Evolutionary conservation across 1,140 invertebrate species (phyloP).

Genomic region (Daktulosphaira vitifoliae): DNA sequence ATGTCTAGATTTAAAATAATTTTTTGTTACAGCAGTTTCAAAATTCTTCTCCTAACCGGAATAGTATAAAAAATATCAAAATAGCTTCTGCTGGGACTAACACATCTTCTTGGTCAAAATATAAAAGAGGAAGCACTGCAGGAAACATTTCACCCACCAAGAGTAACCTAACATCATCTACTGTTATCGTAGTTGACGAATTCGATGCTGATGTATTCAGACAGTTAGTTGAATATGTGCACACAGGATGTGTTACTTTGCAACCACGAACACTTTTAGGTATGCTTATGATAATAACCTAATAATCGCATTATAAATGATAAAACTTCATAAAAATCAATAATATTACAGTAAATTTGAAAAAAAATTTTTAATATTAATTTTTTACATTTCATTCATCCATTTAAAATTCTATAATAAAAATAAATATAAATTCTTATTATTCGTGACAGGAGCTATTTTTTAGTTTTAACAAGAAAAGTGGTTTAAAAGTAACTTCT

Average conservation of each 20-base stretch:
- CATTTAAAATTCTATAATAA: background rate
- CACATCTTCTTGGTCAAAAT: slow-evolving; percentile 8
- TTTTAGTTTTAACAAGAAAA: too few species aligned
- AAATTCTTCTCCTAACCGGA: slow-evolving; percentile 4
- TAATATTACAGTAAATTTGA: background rate
- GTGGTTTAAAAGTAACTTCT: too few species aligned
- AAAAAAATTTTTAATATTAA: background rate
- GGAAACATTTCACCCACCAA: background rate
- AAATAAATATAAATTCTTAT: too few species aligned
- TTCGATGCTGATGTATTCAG: slow-evolving; percentile 92
- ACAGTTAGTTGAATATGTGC: slow-evolving; percentile 91
- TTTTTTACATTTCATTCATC: background rate
- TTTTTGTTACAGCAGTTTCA: slow-evolving; percentile 5
- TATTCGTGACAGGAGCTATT: too few species aligned
- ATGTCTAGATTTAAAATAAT: too few species aligned
- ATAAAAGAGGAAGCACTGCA: slow-evolving; percentile 15
- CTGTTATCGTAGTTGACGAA: slow-evolving; percentile 74
- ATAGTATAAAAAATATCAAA: background rate
- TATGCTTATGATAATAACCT: slow-evolving; percentile 46
- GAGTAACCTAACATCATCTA: background rate
- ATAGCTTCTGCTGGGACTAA: slow-evolving; percentile 1
- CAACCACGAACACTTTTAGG: slow-evolving; percentile 82
- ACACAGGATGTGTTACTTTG: slow-evolving; percentile 88
- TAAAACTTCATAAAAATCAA: background rate
- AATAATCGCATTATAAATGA: background rate